phyloP scores from a whole-genome alignment of 1,140 invertebrate genomes.

The Chlorops oryzae region DNA sequence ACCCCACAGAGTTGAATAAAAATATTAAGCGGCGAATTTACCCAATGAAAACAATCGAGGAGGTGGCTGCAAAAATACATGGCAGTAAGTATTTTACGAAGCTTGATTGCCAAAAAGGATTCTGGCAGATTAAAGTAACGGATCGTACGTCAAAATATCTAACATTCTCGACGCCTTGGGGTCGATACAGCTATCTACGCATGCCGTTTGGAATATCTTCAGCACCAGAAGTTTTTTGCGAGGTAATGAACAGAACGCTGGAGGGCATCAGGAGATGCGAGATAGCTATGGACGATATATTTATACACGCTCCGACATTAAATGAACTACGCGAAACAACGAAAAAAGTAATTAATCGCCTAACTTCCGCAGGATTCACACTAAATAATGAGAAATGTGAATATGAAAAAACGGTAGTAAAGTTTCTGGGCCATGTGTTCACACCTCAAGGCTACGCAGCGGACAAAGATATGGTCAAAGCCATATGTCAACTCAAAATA shows the following conservation, averaged over 20 bases:
- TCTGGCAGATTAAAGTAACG: constrained; percentile 43
- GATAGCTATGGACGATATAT: constrained; percentile 33
- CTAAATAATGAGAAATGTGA: constrained; percentile 32
- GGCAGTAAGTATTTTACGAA: constrained; percentile 29
- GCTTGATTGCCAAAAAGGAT: constrained; percentile 42
- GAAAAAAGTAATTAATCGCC: constrained; percentile 21
- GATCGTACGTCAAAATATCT: constrained; percentile 28
- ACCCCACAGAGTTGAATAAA: constrained; percentile 44
- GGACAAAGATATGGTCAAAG: constrained; percentile 33
- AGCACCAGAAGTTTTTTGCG: constrained; percentile 28
- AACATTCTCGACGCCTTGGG: constrained; percentile 38
- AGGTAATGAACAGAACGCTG: constrained; percentile 18
- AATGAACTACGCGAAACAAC: constrained; percentile 3
- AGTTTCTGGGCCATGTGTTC: constrained; percentile 39
- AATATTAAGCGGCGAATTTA: constrained; percentile 35
- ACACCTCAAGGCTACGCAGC: constrained; percentile 34
- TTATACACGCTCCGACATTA: constrained; percentile 22
- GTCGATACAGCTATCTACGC: constrained; percentile 31
- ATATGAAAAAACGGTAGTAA: constrained; percentile 20
- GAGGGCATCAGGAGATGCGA: constrained; percentile 18
- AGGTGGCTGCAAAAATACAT: no score
- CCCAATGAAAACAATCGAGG: constrained; percentile 30
- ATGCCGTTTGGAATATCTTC: constrained; percentile 34
- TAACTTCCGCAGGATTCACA: constrained; percentile 23
- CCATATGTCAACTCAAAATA: constrained; percentile 27